Base-by-base conservation (phyloP, 64 coral and sea anemone species). In the Montipora foliosa region DNA sequence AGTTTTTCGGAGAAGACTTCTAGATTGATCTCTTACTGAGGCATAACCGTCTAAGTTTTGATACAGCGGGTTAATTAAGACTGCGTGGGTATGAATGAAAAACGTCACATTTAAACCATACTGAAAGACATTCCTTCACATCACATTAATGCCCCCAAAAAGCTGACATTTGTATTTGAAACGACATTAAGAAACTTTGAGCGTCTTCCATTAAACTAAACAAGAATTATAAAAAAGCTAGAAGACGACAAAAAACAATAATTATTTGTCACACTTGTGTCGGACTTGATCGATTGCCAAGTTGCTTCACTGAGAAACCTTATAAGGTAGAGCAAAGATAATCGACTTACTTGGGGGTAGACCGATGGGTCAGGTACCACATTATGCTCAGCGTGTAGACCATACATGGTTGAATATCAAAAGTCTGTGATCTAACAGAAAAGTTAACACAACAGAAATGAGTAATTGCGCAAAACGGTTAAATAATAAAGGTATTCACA, bases 301-400 rank as follows among this genome's bases (percentile, higher is more conserved):
- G 45, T 75, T 44, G 46, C 61, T 55, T 15, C 20, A 80, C 76
- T 75, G 11, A 57, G 11, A 57, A 57, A 57, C 57, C 44, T 13
- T 85, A 22, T 45, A 57, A 59, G 20, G 22, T 44, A 24, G 1
- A 6, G 6, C 8, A 46, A 77, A 85, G 24, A 21, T 17, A 5
- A 9, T 78, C 3, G 25, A 89, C 98, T 94, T 94, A 99, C 98
- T 72, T 99, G 98, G 37, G 93, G 89, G 89, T 99, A 99, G 1
- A 99, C 87, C 4, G 98, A 96, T 11, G 98, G 95, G 8, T 99
- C 98, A 2, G 98, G 98, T 0, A 99, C 98, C 6, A 99, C 98
- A 24, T 98, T 98, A 15, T 89, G 91, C 79, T 98, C 96, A 77
- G 92, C 80, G 62, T 76, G 82, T 13, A 98, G 90, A 49, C 96